Conservation (phyloP, 2,113 vertebrate genomes). For the Miniopterus natalensis region DNA sequence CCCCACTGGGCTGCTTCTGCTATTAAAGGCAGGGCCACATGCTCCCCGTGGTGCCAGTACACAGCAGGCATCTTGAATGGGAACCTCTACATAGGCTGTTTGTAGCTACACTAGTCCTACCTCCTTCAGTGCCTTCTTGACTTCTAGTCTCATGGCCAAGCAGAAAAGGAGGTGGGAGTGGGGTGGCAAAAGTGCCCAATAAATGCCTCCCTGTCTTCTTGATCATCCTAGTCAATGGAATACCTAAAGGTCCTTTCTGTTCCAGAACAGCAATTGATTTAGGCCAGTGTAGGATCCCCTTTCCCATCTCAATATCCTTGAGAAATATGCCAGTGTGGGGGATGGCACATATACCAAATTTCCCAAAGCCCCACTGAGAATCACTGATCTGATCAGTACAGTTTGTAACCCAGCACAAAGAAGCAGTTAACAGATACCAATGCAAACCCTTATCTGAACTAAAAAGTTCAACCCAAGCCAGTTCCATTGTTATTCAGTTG, state of each 20-base stretch:
- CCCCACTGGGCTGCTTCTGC: neutral
- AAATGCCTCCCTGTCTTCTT: neutral
- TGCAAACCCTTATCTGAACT: constrained; percentile 2
- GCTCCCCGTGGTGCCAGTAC: neutral
- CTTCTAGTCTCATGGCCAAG: neutral
- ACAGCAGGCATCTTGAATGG: neutral
- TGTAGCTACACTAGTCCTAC: neutral
- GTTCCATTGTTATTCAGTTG: neutral
- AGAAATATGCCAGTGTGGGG: neutral
- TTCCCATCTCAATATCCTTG: neutral
- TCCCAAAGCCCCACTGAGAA: neutral
- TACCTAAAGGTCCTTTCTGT: neutral
- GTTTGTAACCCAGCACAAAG: neutral
- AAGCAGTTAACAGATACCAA: neutral
- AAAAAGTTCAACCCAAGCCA: neutral
- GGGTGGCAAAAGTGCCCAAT: neutral
- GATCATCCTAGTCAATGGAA: neutral
- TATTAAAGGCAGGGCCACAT: neutral
- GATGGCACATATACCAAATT: neutral
- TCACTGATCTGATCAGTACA: neutral
- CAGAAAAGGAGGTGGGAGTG: neutral
- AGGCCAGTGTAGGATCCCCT: neutral
- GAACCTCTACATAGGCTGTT: neutral
- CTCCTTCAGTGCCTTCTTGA: neutral
- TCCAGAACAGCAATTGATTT: neutral